These are phyloP conservation scores for Volucella inflata DNA, from an alignment of 2,888 invertebrate species.

Conservation along the genomic window DNA sequence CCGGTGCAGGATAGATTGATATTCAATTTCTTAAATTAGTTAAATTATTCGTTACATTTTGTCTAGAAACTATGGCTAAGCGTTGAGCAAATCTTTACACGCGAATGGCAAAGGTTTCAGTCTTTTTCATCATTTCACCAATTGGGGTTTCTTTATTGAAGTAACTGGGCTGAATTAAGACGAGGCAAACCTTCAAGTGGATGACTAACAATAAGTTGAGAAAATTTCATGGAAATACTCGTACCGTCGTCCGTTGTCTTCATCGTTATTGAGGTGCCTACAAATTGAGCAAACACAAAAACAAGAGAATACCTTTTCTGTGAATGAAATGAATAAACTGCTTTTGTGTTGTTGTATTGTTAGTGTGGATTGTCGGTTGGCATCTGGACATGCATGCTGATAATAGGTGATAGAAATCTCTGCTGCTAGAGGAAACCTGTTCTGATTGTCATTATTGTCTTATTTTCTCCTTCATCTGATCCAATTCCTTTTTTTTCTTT, in stretches of 20 bases:
- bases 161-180: neutral
- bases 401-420: slow-evolving; percentile 49
- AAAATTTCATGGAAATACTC: slow-evolving; percentile 41
- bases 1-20: slow-evolving; percentile 40
- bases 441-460: slow-evolving; percentile 41
- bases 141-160: neutral
- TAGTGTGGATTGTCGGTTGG: slow-evolving; percentile 10
- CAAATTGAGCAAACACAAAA: slow-evolving; percentile 14
- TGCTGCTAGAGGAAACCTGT: slow-evolving; percentile 58
- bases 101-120: slow-evolving; percentile 50
- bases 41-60: slow-evolving; percentile 44
- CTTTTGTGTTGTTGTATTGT: slow-evolving; percentile 7
- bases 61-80: slow-evolving; percentile 34
- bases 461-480: slow-evolving; percentile 4
- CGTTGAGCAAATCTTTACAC: slow-evolving; percentile 22
- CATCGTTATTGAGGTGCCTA: no score
- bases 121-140: slow-evolving; percentile 27
- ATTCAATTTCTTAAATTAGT: slow-evolving; percentile 46
- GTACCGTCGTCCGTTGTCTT: no score
- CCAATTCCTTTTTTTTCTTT: slow-evolving; percentile 41
- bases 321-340: neutral
- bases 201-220: slow-evolving; percentile 44
- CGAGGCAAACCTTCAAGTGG: slow-evolving; percentile 10
- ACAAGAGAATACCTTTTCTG: slow-evolving; percentile 23
- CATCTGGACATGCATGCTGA: slow-evolving; percentile 22